Base-by-base conservation (phyloP, 2,888 invertebrate species). In the Lottia gigantea region DNA sequence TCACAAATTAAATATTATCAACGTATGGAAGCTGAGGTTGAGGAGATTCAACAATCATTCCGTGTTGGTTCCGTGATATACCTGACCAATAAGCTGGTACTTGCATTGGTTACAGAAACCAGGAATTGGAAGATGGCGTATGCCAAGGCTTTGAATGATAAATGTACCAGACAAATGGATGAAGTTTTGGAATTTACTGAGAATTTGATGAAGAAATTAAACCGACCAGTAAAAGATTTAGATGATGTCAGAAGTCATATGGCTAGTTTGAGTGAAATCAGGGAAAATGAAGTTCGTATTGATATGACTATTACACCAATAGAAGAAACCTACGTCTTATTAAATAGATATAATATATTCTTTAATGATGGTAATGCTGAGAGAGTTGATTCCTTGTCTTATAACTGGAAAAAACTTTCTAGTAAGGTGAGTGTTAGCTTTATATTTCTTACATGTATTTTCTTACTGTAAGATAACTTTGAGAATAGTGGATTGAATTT, bases 211-310 rank as follows among this genome's bases (percentile, higher is more conserved):
- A 92, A 96, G 67, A 95, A 95, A 88, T 89, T 98, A 67, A 95
- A 95, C 82, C 91, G 95, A 49, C 95, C 95, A 8, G 79, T 97
- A 75, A 91, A 95, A 66, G 97, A 97, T 88, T 90, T 98, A 74
- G 97, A 98, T 85, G 97, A 98, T 86, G 96, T 98, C 0, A 91
- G 97, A 70, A 92, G 95, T 79, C 94, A 96, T 70, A 97, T 98
- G 95, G 96, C 96, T 75, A 95, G 95, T 0, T 89, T 97, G 71
- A 93, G 93, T 85, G 87, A 97, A 89, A 96, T 97, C 68, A 91
- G 97, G 4, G 96, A 97, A 82, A 95, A 95, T 85, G 97, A 98
- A 89, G 95, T 97, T 16, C 95, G 96, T 81, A 95, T 97, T 93
- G 97, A 98, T 85, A 90, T 97, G 66, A 94, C 93, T 82, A 96